Percentiles rank a stretch among this genome's conserved stretches.
Conservation (phyloP, 2,113 vertebrate genomes). For the Isurus oxyrinchus region DNA sequence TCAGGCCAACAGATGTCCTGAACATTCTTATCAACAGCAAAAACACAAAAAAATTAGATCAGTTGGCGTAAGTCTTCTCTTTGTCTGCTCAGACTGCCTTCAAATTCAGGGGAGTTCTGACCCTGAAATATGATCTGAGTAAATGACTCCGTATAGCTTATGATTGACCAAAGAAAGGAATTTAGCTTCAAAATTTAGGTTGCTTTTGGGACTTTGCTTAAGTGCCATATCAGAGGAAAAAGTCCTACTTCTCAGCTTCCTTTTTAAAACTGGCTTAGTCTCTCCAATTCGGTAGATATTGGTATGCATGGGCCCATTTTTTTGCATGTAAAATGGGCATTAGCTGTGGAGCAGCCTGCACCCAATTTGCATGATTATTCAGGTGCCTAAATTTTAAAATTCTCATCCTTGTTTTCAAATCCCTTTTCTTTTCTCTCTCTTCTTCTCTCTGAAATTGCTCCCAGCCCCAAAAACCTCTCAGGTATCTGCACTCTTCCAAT, state of each 20-base stretch:
- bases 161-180: background rate
- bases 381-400: background rate
- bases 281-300: background rate
- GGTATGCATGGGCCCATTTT: background rate
- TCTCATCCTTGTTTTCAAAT: background rate
- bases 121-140: slow-evolving; percentile 9
- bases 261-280: background rate
- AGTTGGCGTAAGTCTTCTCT: background rate
- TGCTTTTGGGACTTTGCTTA: background rate
- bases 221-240: background rate
- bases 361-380: background rate
- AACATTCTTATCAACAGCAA: background rate
- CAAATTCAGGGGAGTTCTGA: slow-evolving; percentile 9
- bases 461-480: too few relatives aligned
- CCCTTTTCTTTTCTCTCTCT: too few relatives aligned
- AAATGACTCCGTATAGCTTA: background rate
- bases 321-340: background rate
- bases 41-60: background rate
- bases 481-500: too few relatives aligned
- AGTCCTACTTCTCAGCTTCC: too few relatives aligned
- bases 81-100: background rate
- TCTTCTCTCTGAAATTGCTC: too few relatives aligned
- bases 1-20: background rate
- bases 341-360: background rate
- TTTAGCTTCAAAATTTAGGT: background rate